Conservation (phyloP, 23 tunicate species). For the Clavelina lepadiformis region DNA sequence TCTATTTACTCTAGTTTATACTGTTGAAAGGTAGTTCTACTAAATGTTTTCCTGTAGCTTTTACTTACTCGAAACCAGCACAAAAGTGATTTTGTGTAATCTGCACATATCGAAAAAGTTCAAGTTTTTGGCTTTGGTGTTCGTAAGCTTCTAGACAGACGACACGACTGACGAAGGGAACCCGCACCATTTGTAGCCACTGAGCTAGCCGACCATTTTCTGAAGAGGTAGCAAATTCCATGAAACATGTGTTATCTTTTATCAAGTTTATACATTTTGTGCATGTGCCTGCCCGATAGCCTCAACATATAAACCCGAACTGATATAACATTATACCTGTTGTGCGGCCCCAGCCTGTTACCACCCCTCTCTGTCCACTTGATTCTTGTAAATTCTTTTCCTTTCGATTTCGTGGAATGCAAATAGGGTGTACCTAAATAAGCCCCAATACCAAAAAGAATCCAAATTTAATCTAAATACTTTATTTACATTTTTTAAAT, state of each 20-base stretch:
- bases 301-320: background rate
- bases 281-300: background rate
- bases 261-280: background rate
- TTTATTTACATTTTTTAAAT: background rate
- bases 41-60: background rate
- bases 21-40: background rate
- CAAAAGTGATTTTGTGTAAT: slow-evolving; percentile 20
- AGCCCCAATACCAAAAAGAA: too few relatives aligned
- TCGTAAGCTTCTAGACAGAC: background rate
- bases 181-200: slow-evolving; percentile 2
- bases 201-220: background rate
- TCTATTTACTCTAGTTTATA: too few relatives aligned
- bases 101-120: background rate
- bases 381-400: slow-evolving; percentile 35
- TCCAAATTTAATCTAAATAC: too few relatives aligned
- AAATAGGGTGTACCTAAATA: slow-evolving; percentile 73
- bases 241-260: background rate
- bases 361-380: slow-evolving; percentile 35
- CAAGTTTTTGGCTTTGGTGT: slow-evolving; percentile 1
- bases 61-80: slow-evolving; percentile 21
- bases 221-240: background rate
- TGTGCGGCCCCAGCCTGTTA: slow-evolving; percentile 66
- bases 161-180: slow-evolving; percentile 12
- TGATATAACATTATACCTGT: slow-evolving; percentile 1
- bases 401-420: slow-evolving; percentile 40